phyloP scores from a whole-genome alignment of 2,888 invertebrate species.

The Lypha dubia region DNA sequence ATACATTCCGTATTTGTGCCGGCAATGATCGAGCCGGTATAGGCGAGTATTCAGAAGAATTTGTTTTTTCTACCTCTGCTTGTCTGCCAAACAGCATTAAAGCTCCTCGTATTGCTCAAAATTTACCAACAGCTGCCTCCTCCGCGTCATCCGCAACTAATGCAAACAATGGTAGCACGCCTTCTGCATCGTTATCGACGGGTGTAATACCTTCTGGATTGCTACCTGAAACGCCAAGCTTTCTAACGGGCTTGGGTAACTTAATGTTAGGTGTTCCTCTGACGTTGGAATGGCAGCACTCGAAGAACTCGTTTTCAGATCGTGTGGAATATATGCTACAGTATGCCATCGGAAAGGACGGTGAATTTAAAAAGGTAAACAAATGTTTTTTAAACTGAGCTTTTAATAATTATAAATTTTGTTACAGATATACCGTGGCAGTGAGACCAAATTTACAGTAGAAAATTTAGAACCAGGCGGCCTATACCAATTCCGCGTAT shows the following conservation, averaged over 20 bases:
- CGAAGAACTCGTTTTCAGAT: conserved; percentile 86
- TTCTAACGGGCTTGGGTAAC: conserved; percentile 81
- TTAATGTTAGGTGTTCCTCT: conserved; percentile 84
- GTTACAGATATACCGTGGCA: conserved; percentile 87
- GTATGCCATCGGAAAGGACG: conserved; percentile 85
- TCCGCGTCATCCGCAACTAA: conserved; percentile 56
- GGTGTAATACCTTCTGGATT: conserved; percentile 73
- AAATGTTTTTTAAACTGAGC: neutral
- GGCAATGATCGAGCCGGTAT: conserved; percentile 92
- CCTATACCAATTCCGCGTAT: conserved; percentile 91
- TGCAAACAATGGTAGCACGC: conserved; percentile 76
- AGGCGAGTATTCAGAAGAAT: conserved; percentile 90
- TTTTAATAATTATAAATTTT: conserved; percentile 7
- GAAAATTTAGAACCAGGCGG: conserved; percentile 89
- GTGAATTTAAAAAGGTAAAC: conserved; percentile 86
- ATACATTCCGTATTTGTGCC: conserved; percentile 93
- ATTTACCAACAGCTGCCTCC: conserved; percentile 75
- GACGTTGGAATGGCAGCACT: conserved; percentile 87
- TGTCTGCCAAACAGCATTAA: conserved; percentile 93
- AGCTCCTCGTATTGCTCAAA: conserved; percentile 86
- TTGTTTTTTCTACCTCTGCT: conserved; percentile 88
- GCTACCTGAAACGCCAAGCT: conserved; percentile 74
- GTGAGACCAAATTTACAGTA: conserved; percentile 86
- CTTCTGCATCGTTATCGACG: conserved; percentile 79
- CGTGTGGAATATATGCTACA: conserved; percentile 91